Evolutionary conservation across 1,140 invertebrate species (phyloP), one percentile per base, ranked within the genome.

Genomic region (Apis cerana): DNA sequence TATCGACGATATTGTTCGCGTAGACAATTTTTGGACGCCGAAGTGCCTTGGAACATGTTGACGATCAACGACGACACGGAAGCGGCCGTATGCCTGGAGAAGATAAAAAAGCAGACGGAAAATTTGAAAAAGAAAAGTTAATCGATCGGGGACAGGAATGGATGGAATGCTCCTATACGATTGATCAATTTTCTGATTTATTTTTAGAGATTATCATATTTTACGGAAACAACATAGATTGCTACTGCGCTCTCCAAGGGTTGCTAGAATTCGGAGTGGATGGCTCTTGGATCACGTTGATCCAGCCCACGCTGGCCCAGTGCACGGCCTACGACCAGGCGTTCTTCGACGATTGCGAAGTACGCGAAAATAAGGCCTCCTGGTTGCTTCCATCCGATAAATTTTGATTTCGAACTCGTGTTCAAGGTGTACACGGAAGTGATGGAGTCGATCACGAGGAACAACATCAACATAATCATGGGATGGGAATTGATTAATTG

Each of bases 221-320:
- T 4, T 96, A 96, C 89, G 96, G 96, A 3, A 93, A 95, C 59
- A 95, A 93, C 82, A 88, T 96, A 33, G 95, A 96, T 82, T 95
- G 95, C 13, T 96, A 96, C 83, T 94, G 93, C 71, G 95, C 95
- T 70, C 88, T 96, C 4, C 93, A 94, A 13, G 95, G 94, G 2
- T 89, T 97, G 5, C 85, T 96, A 0, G 93, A 95, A 64, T 89
- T 94, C 27, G 96, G 96, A 0, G 80, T 96, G 2, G 82, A 92
- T 0, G 90, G 93, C 7, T 82, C 91, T 0, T 92, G 92, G 84
- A 95, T 96, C 59, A 93, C 92, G 8, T 94, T 95, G 71, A 94
- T 96, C 0, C 94, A 95, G n/a, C 65, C 94, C 95, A 0, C 52
- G 92, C 56, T 92, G 90, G 15, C 67, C 27, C 4, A 80, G 76